phyloP scores from a whole-genome alignment of 2,797 vertebrate species.

The Lophius americanus region DNA sequence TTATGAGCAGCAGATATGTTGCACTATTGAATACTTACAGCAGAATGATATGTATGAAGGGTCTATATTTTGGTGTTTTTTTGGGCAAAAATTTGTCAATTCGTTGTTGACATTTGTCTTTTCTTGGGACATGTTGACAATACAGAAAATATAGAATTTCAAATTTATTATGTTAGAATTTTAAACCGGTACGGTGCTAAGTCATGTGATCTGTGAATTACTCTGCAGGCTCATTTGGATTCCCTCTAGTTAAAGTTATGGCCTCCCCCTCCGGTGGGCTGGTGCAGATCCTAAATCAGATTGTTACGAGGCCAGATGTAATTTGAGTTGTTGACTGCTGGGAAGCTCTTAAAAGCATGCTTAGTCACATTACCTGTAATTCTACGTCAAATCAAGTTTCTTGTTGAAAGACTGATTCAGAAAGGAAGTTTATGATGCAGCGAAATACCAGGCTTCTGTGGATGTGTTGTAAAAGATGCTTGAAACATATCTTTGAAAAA shows the following conservation, averaged over 20 bases:
- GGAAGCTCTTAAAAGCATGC: conserved; percentile 67
- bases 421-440: neutral
- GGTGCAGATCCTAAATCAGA: conserved; percentile 51
- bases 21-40: neutral
- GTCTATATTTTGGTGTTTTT: neutral
- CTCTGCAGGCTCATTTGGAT: conserved; percentile 11
- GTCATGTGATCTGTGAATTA: conserved; percentile 19
- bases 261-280: conserved; percentile 36
- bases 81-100: neutral
- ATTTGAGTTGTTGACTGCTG: conserved; percentile 61
- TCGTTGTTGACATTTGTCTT: neutral
- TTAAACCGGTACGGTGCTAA: neutral
- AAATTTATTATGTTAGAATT: neutral
- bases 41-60: neutral
- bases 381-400: conserved; percentile 48
- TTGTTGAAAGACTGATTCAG: conserved; percentile 19
- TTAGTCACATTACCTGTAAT: conserved; percentile 72
- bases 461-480: conserved; percentile 28
- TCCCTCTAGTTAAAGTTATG: conserved; percentile 14
- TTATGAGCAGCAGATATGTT: conserved; percentile 14
- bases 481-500: neutral
- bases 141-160: neutral
- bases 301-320: conserved; percentile 62
- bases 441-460: neutral
- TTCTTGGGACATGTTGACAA: neutral